Percentiles rank a stretch among this genome's conserved stretches.
These are phyloP conservation scores for Acanthopleura granulata DNA, from an alignment of 2,888 invertebrate genomes.

Conservation along the genomic window DNA sequence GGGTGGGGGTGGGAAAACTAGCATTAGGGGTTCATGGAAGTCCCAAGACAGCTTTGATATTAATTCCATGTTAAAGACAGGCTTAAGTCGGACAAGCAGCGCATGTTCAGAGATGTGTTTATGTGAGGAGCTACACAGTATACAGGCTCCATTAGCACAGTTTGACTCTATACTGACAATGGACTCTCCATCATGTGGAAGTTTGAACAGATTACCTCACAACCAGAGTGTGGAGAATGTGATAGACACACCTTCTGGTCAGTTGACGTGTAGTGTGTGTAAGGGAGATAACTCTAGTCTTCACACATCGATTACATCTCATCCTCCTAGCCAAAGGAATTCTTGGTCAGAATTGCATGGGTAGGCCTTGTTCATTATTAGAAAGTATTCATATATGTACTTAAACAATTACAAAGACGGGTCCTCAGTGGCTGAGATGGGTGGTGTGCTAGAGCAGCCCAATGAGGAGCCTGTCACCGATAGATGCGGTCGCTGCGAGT, in stretches of 20 bases:
- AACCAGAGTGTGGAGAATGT: slow-evolving; percentile 1
- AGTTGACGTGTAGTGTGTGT: slow-evolving; percentile 3
- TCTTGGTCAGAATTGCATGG: too few relatives aligned
- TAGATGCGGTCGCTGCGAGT: too few relatives aligned
- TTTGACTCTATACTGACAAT: slow-evolving; percentile 16
- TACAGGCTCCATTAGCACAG: slow-evolving; percentile 3
- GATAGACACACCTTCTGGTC: background rate
- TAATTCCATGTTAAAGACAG: background rate
- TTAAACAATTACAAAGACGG: too few relatives aligned
- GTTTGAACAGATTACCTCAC: slow-evolving; percentile 10
- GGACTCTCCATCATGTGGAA: slow-evolving; percentile 10
- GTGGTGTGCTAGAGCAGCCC: too few relatives aligned
- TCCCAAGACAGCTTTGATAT: slow-evolving; percentile 17
- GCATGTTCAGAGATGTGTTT: slow-evolving; percentile 9
- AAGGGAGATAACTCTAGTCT: background rate
- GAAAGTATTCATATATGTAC: too few relatives aligned
- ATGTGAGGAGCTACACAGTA: background rate
- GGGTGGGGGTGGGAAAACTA: background rate
- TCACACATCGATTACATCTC: too few relatives aligned
- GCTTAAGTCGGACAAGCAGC: background rate
- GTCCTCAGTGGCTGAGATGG: too few relatives aligned
- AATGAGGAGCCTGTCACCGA: too few relatives aligned
- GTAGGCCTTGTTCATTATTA: too few relatives aligned
- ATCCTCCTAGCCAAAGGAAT: too few relatives aligned
- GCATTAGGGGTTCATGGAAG: background rate